Percentiles rank a stretch among this genome's conserved stretches.
phyloP scores from a whole-genome alignment of 2,888 invertebrate genomes.

The Corbicula japonica region DNA sequence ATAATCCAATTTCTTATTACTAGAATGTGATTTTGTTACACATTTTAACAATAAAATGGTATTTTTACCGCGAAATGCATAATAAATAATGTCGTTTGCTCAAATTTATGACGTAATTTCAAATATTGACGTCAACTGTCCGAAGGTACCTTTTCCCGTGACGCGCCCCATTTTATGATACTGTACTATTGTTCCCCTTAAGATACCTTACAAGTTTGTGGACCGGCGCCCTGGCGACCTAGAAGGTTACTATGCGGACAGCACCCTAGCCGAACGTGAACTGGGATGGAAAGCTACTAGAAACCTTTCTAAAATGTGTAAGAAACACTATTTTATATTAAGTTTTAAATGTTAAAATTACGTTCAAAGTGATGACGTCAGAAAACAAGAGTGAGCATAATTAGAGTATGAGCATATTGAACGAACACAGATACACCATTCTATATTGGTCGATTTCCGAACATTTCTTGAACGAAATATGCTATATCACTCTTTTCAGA shows the following conservation, averaged over 20 bases:
- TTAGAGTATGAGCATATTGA: background rate
- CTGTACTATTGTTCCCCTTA: background rate
- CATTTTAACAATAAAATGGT: background rate
- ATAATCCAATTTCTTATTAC: no score
- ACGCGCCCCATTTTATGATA: background rate
- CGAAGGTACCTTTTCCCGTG: background rate
- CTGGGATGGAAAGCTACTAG: slow-evolving; percentile 94
- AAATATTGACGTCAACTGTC: background rate
- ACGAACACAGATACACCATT: background rate
- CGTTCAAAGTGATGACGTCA: background rate
- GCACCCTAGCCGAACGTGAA: slow-evolving; percentile 92
- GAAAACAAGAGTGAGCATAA: background rate
- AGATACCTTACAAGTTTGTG: slow-evolving; percentile 91
- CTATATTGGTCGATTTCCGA: background rate
- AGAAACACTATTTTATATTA: slow-evolving; percentile 85
- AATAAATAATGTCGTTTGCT: no score
- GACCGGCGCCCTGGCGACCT: slow-evolving; percentile 95
- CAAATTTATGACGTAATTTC: background rate
- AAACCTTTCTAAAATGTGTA: slow-evolving; percentile 95
- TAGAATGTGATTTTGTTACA: background rate
- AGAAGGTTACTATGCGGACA: slow-evolving; percentile 96
- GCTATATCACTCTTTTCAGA: no score
- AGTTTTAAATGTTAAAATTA: background rate
- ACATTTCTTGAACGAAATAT: no score
- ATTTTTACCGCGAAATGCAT: background rate